Conservation (phyloP, 2,113 vertebrate genomes). For the Archilochus colubris region DNA sequence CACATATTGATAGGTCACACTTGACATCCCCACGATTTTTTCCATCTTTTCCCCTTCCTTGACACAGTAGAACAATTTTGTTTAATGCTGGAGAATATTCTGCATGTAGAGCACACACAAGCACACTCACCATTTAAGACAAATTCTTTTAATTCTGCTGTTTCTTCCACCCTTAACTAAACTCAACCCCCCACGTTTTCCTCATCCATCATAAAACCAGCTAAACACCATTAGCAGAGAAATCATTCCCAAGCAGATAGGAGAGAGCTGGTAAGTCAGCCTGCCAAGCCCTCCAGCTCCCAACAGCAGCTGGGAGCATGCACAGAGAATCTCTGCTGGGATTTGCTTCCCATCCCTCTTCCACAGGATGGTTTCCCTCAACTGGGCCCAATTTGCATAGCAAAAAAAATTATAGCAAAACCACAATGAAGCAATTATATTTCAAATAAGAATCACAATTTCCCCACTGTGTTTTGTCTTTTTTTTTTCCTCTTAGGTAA, state of each 20-base stretch:
- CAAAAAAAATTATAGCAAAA: not conserved
- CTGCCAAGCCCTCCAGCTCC: not conserved
- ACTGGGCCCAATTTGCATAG: not conserved
- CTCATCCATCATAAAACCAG: not conserved
- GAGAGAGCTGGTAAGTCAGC: not conserved
- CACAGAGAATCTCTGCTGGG: not conserved
- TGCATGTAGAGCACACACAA: rapidly evolving
- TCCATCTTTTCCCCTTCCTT: not conserved
- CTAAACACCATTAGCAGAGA: not conserved
- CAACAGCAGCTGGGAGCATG: not conserved
- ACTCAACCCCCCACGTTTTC: rapidly evolving
- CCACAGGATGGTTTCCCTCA: not conserved
- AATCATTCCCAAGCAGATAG: not conserved
- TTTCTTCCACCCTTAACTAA: not conserved
- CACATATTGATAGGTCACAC: not conserved
- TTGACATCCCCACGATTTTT: not conserved
- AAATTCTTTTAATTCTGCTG: not conserved
- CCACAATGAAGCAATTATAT: not conserved
- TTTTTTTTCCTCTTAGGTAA: not conserved
- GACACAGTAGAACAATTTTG: rapidly evolving
- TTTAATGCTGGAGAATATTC: rapidly evolving
- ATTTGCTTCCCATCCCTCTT: not conserved
- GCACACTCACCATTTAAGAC: rapidly evolving
- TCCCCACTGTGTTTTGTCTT: not conserved
- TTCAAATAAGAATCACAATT: not conserved